These are phyloP conservation scores for Brachionus calyciflorus DNA, from an alignment of 1,140 invertebrate genomes.

Conservation along the genomic window DNA sequence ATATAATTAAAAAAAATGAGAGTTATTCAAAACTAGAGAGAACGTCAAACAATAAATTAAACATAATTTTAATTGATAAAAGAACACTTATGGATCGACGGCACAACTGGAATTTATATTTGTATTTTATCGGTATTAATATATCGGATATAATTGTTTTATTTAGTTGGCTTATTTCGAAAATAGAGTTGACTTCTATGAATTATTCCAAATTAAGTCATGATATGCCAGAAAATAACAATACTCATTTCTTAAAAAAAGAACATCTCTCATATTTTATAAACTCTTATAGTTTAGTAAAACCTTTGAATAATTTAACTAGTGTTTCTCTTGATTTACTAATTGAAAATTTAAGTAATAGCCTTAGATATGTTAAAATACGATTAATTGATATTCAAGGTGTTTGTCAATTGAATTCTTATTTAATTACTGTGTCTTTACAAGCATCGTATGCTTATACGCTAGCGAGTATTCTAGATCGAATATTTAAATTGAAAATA, in stretches of 20 bases:
- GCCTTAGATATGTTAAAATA: slow-evolving; percentile 8
- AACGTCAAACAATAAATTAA: not conserved
- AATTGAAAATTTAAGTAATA: not conserved
- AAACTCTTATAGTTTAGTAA: not conserved
- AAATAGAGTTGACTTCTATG: not conserved
- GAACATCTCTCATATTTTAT: not conserved
- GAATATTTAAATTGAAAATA: slow-evolving; percentile 32
- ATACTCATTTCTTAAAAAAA: not conserved
- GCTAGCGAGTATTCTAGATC: slow-evolving; percentile 7
- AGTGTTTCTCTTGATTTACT: not conserved
- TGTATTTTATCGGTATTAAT: slow-evolving; percentile 26
- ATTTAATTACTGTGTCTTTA: slow-evolving; percentile 16
- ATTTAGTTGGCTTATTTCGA: slow-evolving; percentile 32
- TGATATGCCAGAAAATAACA: not conserved
- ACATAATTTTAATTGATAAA: not conserved
- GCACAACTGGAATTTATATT: slow-evolving; percentile 43
- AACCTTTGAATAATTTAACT: not conserved
- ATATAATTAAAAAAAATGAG: slow-evolving; percentile 10
- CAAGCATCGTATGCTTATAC: slow-evolving; percentile 26
- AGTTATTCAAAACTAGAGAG: not conserved
- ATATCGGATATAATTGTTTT: slow-evolving; percentile 38
- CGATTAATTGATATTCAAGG: slow-evolving; percentile 37
- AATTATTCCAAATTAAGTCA: not conserved
- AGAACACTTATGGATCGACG: not conserved
- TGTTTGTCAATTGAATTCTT: slow-evolving; percentile 30